phyloP scores from a whole-genome alignment of 2,797 vertebrate genomes.

The Austrolebias charrua region DNA sequence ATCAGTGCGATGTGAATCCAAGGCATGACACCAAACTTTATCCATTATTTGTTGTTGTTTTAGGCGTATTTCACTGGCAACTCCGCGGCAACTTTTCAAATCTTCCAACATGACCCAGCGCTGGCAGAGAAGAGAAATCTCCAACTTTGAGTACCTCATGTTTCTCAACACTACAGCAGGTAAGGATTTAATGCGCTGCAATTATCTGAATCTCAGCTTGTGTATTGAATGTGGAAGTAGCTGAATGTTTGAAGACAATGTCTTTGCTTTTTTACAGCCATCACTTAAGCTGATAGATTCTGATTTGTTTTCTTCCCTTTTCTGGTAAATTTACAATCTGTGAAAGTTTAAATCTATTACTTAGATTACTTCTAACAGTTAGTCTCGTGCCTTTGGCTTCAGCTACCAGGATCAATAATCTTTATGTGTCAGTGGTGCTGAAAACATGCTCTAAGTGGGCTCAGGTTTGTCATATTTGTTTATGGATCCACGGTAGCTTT shows the following conservation, averaged over 20 bases:
- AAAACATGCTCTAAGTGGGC: conserved; percentile 44
- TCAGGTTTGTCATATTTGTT: conserved; percentile 61
- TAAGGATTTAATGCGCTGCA: conserved; percentile 48
- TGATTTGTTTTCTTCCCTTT: conserved; percentile 62
- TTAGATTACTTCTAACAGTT: conserved; percentile 33
- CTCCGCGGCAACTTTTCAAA: conserved; percentile 96
- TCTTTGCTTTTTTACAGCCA: conserved; percentile 27
- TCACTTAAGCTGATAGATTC: conserved; percentile 56
- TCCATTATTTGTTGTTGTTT: conserved; percentile 15
- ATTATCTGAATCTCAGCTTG: not conserved
- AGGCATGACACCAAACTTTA: not conserved
- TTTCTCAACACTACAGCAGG: conserved; percentile 99
- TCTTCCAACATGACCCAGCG: conserved; percentile 99
- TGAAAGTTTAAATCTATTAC: conserved; percentile 48
- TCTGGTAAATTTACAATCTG: conserved; percentile 1
- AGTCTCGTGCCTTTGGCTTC: conserved; percentile 42
- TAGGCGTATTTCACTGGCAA: conserved; percentile 95
- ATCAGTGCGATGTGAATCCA: no score
- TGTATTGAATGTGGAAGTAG: conserved; percentile 10
- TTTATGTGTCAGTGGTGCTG: conserved; percentile 39
- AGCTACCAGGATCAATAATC: conserved; percentile 59
- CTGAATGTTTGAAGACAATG: conserved; percentile 23
- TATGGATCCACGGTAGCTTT: conserved; percentile 49
- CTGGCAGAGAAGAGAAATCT: conserved; percentile 98
- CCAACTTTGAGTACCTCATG: conserved; percentile 99